Percentiles rank a stretch among this genome's conserved stretches.
Conservation (phyloP, 92 coral and sea anemone species). For the Heliopora coerulea region DNA sequence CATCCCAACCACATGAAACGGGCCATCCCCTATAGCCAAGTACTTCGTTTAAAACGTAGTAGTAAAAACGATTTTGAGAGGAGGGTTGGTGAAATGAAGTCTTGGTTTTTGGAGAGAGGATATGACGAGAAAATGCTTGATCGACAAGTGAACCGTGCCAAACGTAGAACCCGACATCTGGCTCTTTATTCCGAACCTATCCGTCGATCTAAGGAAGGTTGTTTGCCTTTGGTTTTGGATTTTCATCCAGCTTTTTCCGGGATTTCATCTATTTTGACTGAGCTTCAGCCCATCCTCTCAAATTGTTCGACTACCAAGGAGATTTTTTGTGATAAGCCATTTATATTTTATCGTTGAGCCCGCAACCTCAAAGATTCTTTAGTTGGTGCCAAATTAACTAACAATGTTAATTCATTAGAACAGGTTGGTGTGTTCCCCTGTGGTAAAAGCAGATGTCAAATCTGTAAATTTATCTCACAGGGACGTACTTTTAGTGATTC, state of each 20-base stretch:
- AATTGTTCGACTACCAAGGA: background rate
- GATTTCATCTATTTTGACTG: background rate
- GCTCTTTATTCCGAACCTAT: background rate
- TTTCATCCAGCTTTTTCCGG: background rate
- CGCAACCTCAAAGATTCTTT: background rate
- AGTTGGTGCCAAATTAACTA: too few species aligned
- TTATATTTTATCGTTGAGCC: background rate
- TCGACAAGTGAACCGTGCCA: conserved; percentile 5
- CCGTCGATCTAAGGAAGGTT: background rate
- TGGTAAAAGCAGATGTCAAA: too few species aligned
- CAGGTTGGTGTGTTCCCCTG: too few species aligned
- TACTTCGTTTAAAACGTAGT: background rate
- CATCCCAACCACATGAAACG: too few species aligned
- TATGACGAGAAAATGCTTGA: background rate
- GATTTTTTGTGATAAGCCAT: background rate
- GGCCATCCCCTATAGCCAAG: too few species aligned
- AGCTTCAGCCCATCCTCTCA: background rate
- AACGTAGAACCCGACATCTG: background rate
- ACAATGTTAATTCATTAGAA: too few species aligned
- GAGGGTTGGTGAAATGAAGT: background rate
- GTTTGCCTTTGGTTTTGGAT: background rate
- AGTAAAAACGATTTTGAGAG: background rate
- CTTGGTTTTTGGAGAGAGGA: background rate
- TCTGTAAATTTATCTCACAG: too few species aligned
- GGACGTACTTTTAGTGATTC: too few species aligned